These are phyloP conservation scores for Oreochromis aureus DNA, from an alignment of 2,113 vertebrate species.

Conservation along the genomic window DNA sequence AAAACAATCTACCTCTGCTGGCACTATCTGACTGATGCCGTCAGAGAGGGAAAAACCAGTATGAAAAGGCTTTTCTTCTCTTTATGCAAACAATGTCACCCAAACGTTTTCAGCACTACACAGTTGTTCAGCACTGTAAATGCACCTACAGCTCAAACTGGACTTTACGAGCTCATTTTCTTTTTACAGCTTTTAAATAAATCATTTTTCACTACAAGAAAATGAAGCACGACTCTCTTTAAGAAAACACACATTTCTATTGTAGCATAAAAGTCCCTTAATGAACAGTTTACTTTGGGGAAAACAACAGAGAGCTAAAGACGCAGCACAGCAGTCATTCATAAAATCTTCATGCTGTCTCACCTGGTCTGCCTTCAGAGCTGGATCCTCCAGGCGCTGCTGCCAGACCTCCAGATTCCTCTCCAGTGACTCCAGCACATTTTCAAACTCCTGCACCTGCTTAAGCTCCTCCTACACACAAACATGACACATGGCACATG, in stretches of 20 bases:
- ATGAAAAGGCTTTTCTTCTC: background rate
- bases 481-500: background rate
- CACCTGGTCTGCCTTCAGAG: slow-evolving; percentile 57
- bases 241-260: background rate
- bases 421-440: slow-evolving; percentile 72
- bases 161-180: background rate
- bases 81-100: background rate
- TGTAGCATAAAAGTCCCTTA: background rate
- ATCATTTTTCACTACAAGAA: accelerated
- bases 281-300: background rate
- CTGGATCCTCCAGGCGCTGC: slow-evolving; percentile 47
- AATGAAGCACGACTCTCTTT: background rate
- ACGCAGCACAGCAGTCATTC: background rate
- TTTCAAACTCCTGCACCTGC: slow-evolving; percentile 75
- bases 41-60: too few relatives aligned
- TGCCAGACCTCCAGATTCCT: slow-evolving; percentile 66
- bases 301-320: background rate
- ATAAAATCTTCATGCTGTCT: background rate
- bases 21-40: too few relatives aligned
- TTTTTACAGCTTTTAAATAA: background rate
- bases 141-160: background rate
- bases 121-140: background rate
- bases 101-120: accelerated
- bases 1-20: too few relatives aligned
- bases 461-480: slow-evolving; percentile 60